A percentile compares a stretch with the other conserved stretches of the same genome.
Conservation (phyloP, 1,140 invertebrate genomes). For the Brachionus rotundiformis region DNA sequence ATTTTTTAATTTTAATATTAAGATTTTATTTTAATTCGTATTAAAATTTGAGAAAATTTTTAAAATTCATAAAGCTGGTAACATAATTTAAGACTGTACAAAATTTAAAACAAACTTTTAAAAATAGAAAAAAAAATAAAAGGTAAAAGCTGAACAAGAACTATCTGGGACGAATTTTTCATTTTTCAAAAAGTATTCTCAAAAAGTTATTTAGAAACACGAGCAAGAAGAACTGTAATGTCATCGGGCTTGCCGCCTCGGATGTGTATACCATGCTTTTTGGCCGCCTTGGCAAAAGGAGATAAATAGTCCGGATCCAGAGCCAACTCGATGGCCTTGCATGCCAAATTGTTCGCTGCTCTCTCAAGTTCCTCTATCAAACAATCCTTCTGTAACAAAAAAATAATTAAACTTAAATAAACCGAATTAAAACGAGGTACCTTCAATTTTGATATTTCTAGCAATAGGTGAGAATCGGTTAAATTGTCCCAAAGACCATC, state of each 20-base stretch:
- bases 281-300: slow-evolving; percentile 87
- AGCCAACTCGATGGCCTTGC: slow-evolving; percentile 86
- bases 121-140: not conserved
- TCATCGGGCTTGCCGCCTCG: slow-evolving; percentile 90
- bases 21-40: not conserved
- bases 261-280: slow-evolving; percentile 65
- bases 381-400: not conserved
- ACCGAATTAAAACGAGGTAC: not conserved
- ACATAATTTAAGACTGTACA: slow-evolving; percentile 11
- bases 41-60: not conserved
- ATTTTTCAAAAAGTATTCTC: not conserved
- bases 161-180: not conserved
- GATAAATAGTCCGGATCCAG: slow-evolving; percentile 91
- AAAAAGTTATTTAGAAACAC: slow-evolving; percentile 16
- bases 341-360: slow-evolving; percentile 89
- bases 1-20: not conserved
- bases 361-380: slow-evolving; percentile 71
- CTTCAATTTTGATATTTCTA: slow-evolving; percentile 37
- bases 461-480: slow-evolving; percentile 71
- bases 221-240: slow-evolving; percentile 83
- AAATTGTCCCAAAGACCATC: slow-evolving; percentile 98
- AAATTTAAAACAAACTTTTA: not conserved
- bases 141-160: not conserved
- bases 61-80: slow-evolving; percentile 30
- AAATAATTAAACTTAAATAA: not conserved